Evolutionary conservation across 2,113 vertebrate genomes (phyloP).

Genomic region (Dasyornis broadbenti): DNA sequence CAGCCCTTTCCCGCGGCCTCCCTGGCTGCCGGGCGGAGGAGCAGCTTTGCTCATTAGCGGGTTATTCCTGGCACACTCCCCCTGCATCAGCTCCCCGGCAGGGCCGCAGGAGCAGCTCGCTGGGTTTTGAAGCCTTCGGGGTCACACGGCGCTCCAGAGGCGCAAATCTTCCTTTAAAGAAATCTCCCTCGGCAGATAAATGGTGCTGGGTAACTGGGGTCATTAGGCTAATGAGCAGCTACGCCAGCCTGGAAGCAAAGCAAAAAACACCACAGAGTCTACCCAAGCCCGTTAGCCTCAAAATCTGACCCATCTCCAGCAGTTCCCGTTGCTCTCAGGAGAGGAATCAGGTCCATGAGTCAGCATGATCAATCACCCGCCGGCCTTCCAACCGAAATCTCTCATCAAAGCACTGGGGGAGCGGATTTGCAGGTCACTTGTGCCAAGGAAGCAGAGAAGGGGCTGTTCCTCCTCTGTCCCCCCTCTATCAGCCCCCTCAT

Average conservation of each 20-base stretch:
- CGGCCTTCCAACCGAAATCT: background rate
- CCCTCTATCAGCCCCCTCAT: background rate
- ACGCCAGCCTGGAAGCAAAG: conserved; percentile 30
- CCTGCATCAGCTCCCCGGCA: background rate
- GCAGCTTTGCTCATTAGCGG: conserved; percentile 27
- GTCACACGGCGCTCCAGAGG: background rate
- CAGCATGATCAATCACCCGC: background rate
- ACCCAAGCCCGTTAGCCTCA: background rate
- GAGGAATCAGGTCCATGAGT: background rate
- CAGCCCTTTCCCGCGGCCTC: background rate
- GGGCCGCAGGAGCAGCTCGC: background rate
- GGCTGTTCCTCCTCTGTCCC: background rate
- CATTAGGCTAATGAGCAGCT: conserved; percentile 42
- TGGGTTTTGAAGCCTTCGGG: background rate
- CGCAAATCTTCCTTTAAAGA: background rate
- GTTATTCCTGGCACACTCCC: conserved; percentile 26
- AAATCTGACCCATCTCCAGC: background rate
- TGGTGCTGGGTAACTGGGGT: conserved; percentile 1
- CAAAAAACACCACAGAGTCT: background rate
- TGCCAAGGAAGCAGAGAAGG: background rate
- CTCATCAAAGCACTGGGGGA: background rate
- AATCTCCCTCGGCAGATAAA: conserved; percentile 12
- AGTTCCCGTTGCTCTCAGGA: background rate
- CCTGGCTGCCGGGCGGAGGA: background rate
- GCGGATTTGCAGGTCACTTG: accelerated